A percentile compares a stretch with the other conserved stretches of the same genome.
These are phyloP conservation scores for Pterocles burchelli DNA, from an alignment of 2,113 vertebrate genomes.

Conservation along the genomic window DNA sequence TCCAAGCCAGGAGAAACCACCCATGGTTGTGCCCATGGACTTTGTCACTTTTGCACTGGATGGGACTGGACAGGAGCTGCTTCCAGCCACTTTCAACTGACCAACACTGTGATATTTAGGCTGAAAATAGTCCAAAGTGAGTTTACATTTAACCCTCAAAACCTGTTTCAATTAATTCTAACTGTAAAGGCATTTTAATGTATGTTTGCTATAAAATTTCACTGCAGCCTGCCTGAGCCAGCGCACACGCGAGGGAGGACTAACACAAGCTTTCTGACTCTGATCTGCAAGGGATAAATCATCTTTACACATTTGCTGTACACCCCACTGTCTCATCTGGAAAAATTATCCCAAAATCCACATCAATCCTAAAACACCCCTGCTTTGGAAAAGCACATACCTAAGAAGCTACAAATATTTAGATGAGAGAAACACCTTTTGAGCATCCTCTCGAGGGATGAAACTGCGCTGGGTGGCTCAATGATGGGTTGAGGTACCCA, in stretches of 20 bases:
- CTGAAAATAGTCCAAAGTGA: background rate
- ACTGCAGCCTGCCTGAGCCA: background rate
- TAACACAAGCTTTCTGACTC: background rate
- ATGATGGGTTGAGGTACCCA: background rate
- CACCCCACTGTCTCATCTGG: slow-evolving; percentile 29
- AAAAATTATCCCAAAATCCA: background rate
- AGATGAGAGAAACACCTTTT: fast-evolving
- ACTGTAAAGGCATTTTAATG: background rate
- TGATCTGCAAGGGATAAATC: slow-evolving; percentile 39
- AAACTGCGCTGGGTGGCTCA: background rate
- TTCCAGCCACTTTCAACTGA: background rate
- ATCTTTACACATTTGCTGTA: background rate
- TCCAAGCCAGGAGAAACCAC: background rate
- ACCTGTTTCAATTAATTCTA: background rate
- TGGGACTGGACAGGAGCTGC: background rate
- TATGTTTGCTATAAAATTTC: background rate
- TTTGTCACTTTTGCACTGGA: background rate
- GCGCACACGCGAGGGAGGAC: background rate
- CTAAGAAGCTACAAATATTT: background rate
- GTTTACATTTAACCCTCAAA: background rate
- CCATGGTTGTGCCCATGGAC: background rate
- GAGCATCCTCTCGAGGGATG: background rate
- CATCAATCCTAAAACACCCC: background rate
- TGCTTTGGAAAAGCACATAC: background rate
- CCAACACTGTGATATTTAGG: background rate